Evolutionary conservation across 2,797 vertebrate genomes (phyloP), one percentile per base, ranked within the genome.

Genomic region (Takifugu rubripes): DNA sequence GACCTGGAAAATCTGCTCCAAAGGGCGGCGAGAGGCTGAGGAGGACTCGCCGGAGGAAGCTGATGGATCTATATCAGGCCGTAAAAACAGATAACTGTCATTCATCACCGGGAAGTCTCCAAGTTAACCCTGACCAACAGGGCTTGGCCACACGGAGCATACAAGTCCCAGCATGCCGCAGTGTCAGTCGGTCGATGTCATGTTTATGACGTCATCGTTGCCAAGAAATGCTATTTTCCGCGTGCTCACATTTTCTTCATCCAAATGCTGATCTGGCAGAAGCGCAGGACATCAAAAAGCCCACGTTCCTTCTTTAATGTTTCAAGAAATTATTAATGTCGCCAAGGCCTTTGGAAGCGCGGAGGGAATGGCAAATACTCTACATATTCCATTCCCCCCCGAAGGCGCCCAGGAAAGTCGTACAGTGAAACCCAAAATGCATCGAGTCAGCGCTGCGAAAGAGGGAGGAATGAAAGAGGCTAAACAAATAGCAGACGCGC

Each of bases 251-350:
- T 53, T 62, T 62, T 26, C 67, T 59, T 73, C 67, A 49, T 58
- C 66, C 72, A 54, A 81, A 74, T 75, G 77, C 79, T 78, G 81
- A 78, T 84, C 67, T 59, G 62, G 67, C 72, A 76, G n/a, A 79
- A 80, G 61, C 52, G 49, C 40, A 51, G 59, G 61, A 77, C 54
- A 83, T 75, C 58, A 72, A 70, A 82, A 83, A 70, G 50, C 64
- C 21, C 55, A 68, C 66, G 68, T 66, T 79, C 66, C 61, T 52
- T 73, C 70, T 82, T 86, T 84, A 78, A 85, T 86, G 81, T 79
- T 84, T 83, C 78, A 45, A 83, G 78, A 88, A 88, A 88, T 89
- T 87, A 88, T 86, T 90, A 85, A 90, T 89, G 85, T 84, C 72
- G 65, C 85, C 86, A 82, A 86, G 86, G 55, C 74, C 75, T 84